Evolutionary conservation across 2,888 invertebrate species (phyloP).

Genomic region (Megaustenia siamemsis): DNA sequence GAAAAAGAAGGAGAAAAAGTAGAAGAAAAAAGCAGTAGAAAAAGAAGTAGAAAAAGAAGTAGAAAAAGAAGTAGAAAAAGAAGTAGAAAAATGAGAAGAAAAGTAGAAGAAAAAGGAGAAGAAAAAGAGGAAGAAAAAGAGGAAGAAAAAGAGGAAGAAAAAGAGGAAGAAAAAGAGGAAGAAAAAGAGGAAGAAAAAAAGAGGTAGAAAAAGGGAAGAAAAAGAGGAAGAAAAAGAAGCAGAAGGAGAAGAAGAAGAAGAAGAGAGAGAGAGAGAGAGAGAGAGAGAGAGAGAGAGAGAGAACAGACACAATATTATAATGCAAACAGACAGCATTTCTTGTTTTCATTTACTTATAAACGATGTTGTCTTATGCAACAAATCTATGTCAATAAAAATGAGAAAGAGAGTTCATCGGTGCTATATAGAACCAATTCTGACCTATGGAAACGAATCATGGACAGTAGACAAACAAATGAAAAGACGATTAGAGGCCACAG

Average conservation of each 20-base stretch:
- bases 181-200: not conserved
- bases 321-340: too few species aligned
- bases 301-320: too few species aligned
- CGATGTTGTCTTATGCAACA: too few species aligned
- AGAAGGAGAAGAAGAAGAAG: not conserved
- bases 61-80: not conserved
- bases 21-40: not conserved
- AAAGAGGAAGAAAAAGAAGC: too few species aligned
- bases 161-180: conserved; percentile 11
- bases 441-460: too few species aligned
- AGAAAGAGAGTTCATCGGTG: too few species aligned
- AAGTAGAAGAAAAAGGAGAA: conserved; percentile 26
- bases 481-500: too few species aligned
- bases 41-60: not conserved
- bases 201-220: too few species aligned
- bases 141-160: conserved; percentile 9
- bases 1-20: conserved; percentile 18
- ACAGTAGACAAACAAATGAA: too few species aligned
- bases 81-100: conserved; percentile 4
- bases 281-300: conserved; percentile 21
- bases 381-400: too few species aligned
- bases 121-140: conserved; percentile 22
- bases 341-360: too few species aligned
- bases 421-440: too few species aligned
- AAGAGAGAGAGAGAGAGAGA: conserved; percentile 28